These are phyloP conservation scores for Podargus strigoides DNA, from an alignment of 2,797 vertebrate species.

Conservation along the genomic window DNA sequence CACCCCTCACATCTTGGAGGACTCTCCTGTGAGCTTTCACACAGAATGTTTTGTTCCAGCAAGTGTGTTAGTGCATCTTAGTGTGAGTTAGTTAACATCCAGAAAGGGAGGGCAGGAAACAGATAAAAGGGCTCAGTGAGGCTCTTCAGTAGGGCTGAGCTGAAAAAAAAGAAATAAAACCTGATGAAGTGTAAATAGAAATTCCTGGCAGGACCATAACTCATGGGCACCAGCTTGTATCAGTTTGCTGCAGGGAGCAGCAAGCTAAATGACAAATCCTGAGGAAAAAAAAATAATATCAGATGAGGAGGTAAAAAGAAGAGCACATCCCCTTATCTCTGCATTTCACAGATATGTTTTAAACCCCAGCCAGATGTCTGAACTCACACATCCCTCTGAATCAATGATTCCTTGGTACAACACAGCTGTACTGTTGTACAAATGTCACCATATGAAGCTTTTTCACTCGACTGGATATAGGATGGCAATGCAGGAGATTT, in stretches of 20 bases:
- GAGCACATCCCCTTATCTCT: neutral
- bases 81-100: too few species aligned
- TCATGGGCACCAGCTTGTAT: neutral
- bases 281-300: neutral
- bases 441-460: neutral
- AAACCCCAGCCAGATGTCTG: neutral
- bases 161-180: neutral
- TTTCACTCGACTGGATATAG: neutral
- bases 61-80: neutral
- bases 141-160: neutral
- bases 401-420: neutral
- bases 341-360: neutral
- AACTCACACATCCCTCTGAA: neutral
- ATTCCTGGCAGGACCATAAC: neutral
- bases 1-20: neutral
- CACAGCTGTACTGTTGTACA: neutral
- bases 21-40: neutral
- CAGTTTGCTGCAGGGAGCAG: neutral
- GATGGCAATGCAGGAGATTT: neutral
- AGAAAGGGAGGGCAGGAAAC: neutral
- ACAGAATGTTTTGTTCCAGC: neutral
- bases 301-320: neutral
- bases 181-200: constrained; percentile 24
- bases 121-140: neutral
- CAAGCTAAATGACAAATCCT: neutral